Base-by-base conservation (phyloP, 2,113 vertebrate species). In the Numida meleagris region DNA sequence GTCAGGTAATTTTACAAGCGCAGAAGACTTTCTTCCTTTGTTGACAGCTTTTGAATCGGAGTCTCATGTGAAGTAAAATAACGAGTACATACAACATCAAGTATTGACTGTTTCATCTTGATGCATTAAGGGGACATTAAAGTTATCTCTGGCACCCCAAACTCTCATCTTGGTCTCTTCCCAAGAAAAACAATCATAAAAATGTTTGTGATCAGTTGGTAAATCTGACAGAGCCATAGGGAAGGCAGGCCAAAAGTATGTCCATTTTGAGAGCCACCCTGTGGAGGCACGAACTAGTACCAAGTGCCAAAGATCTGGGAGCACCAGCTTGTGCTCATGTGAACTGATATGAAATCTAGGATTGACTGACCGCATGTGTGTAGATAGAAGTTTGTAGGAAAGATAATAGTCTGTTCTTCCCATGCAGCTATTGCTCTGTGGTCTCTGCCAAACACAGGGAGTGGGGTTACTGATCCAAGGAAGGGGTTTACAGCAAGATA, bases 351-450 rank as follows among this genome's bases (percentile, higher is more conserved):
- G 24, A 87, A 87, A 25, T 57, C 59, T 45, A 66, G 59, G 14
- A 7, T 33, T 76, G 58, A 45, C 4, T 63, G 33, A 55, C 31
- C 43, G 4, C 0, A 1, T 0, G 3, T 63, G 25, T 19, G 42
- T n/a, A 6, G 9, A 31, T 15, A 70, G 43, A 77, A 57, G 1
- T 20, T 33, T 61, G 24, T 23, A 55, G 20, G 8, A 23, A 19
- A 45, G 55, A 24, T 10, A 78, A 45, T 1, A 71, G 29, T 17
- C 5, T 53, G 14, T 14, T 78, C 50, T 42, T 84, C 33, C 38
- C 6, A 11, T 21, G 14, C 11, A 81, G 29, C 20, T 31, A 55
- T 18, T 45, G 23, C 48, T 14, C 5, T 0, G 0, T 55, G 34
- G 21, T 25, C 9, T 81, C 53, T 81, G 50, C 23, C 59, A 73